A percentile compares a stretch with the other conserved stretches of the same genome.
Conservation (phyloP, 2,888 invertebrate species). For the Diploptera punctata region DNA sequence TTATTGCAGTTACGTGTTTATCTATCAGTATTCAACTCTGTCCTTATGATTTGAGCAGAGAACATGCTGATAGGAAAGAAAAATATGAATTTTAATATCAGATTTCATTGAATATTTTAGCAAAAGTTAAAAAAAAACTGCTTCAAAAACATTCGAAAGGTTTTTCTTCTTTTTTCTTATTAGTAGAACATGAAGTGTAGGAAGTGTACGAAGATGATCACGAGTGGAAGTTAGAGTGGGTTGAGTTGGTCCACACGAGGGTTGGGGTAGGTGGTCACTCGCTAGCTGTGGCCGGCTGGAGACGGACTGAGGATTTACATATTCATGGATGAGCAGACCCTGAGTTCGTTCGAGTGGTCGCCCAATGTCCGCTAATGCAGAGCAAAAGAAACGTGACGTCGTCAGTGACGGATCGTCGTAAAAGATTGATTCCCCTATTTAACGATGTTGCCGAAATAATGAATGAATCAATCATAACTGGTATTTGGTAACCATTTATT, state of each 20-base stretch:
- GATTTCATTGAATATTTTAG: too few relatives aligned
- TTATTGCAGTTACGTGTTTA: too few relatives aligned
- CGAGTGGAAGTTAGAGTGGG: conserved; percentile 15
- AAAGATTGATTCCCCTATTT: neutral
- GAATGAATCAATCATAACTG: too few relatives aligned
- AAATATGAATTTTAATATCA: too few relatives aligned
- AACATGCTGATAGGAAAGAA: too few relatives aligned
- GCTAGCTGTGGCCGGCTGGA: conserved; percentile 1
- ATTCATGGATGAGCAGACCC: conserved; percentile 16
- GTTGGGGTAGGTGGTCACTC: conserved; percentile 3
- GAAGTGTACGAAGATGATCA: neutral
- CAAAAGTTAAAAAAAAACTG: too few relatives aligned
- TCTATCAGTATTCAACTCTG: too few relatives aligned
- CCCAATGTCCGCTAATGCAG: neutral
- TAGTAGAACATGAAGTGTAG: conserved; percentile 4
- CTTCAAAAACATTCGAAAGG: too few relatives aligned
- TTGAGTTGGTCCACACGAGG: conserved; percentile 13
- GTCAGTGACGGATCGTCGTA: conserved; percentile 20
- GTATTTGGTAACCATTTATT: too few relatives aligned
- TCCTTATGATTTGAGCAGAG: too few relatives aligned
- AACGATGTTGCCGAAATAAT: too few relatives aligned
- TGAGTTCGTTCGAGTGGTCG: neutral
- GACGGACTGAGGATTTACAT: conserved; percentile 18
- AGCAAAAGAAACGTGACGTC: neutral
- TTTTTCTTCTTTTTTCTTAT: too few relatives aligned